Base-by-base conservation (phyloP, 2,888 invertebrate genomes). In the Phanerotoma sp. region DNA sequence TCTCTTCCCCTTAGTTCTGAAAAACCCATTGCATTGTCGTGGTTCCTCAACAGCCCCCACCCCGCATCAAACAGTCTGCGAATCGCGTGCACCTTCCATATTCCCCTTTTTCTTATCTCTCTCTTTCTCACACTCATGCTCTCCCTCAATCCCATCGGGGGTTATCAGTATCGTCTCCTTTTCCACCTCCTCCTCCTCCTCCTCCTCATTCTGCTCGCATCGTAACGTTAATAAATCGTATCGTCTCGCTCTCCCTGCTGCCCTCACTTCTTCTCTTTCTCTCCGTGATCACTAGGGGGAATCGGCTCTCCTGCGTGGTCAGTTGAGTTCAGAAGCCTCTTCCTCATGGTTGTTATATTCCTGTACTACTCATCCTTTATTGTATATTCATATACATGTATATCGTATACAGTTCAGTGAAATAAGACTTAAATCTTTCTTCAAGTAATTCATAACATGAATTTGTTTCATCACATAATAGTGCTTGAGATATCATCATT, bases 281-380 rank as follows among this genome's bases (percentile, higher is more conserved):
- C 38, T 38, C 11, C 11, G 20, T 20, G 20, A 38, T 20, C 18
- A 38, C 18, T 16, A 32, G 30, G 44, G 54, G 48, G 49, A 25
- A 54, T 42, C 37, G 35, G 48, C 38, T 40, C 44, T 32, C 35
- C 51, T 56, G 51, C 48, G 52, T 42, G 58, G 53, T 62, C 62
- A 58, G 60, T 62, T 54, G 57, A 38, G 58, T 60, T 58, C 60
- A 60, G 56, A 51, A 60, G 54, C 55, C 53, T 53, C 55, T 51
- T 41, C 49, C 45, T 47, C 42, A 41, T 55, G 46, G 45, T 45
- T 44, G 40, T 53, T 41, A 32, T 41, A 16, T 30, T 37, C 22
- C 18, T 22, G 18, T 37, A 11, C n/a, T n/a, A n/a, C 20, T 20
- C 30, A n/a, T 18, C 32, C 20, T 33, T 47, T 13, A 38, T 20